Evolutionary conservation across 2,888 invertebrate genomes (phyloP).

Genomic region (Drosophila melanosoma): DNA sequence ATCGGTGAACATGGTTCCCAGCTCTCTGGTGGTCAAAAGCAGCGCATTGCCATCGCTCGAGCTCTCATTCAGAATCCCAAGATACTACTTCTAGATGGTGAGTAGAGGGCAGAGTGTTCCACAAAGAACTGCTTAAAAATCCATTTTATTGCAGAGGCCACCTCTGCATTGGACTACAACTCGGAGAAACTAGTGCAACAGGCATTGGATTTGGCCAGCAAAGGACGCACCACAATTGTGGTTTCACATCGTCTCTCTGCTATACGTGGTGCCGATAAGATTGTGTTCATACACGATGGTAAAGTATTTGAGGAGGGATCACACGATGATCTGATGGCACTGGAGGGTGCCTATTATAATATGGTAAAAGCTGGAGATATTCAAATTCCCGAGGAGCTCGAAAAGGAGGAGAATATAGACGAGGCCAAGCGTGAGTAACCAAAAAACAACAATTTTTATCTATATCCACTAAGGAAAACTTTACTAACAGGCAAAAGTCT

Average conservation of each 20-base stretch:
- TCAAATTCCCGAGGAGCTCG: constrained; percentile 67
- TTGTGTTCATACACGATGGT: constrained; percentile 90
- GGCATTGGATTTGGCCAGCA: constrained; percentile 91
- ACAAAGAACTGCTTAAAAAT: not conserved
- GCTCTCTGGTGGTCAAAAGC: constrained; percentile 93
- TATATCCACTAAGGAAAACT: not conserved
- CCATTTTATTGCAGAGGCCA: constrained; percentile 86
- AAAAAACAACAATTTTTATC: not conserved
- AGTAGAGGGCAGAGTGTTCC: not conserved
- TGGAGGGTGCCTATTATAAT: constrained; percentile 89
- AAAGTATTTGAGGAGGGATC: constrained; percentile 90
- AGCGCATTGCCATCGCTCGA: constrained; percentile 93
- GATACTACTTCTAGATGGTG: constrained; percentile 90
- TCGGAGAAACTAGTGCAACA: constrained; percentile 93
- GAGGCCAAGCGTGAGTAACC: constrained; percentile 74
- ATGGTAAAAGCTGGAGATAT: constrained; percentile 86
- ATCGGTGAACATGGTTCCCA: constrained; percentile 93
- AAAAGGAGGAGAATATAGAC: constrained; percentile 66
- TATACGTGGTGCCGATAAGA: constrained; percentile 89
- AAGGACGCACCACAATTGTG: constrained; percentile 90
- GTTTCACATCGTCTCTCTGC: constrained; percentile 91
- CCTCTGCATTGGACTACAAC: constrained; percentile 92
- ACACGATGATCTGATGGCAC: constrained; percentile 89
- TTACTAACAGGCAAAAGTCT: constrained; percentile 75
- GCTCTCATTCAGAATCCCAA: constrained; percentile 92